Percentiles rank a stretch among this genome's conserved stretches.
Conservation (phyloP, 2,797 vertebrate species). For the Morelia viridis region DNA sequence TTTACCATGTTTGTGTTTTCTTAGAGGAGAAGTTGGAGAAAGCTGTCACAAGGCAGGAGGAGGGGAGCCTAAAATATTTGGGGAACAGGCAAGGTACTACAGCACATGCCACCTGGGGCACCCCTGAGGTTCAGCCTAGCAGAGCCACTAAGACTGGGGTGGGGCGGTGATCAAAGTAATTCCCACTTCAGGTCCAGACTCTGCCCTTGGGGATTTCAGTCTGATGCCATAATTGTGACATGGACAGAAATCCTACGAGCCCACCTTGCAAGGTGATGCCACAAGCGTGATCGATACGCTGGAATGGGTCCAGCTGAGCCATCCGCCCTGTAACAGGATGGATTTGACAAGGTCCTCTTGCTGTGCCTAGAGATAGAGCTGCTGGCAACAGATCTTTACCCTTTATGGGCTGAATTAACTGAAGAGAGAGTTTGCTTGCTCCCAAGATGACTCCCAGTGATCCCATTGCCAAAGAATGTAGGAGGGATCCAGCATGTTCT, state of each 20-base stretch:
- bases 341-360: background rate
- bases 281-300: too few relatives aligned
- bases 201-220: background rate
- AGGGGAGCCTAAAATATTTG: background rate
- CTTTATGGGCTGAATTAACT: background rate
- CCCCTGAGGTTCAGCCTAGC: background rate
- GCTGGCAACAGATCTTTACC: background rate
- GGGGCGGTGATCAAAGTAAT: background rate
- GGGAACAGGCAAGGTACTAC: background rate
- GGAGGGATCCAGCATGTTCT: background rate
- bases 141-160: background rate
- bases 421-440: background rate
- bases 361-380: background rate
- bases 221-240: background rate
- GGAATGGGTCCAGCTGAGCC: too few relatives aligned
- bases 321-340: too few relatives aligned
- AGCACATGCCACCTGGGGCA: background rate
- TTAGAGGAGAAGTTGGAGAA: background rate
- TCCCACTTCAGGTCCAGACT: background rate
- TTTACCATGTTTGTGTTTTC: background rate
- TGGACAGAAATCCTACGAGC: background rate
- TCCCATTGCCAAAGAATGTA: background rate
- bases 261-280: too few relatives aligned
- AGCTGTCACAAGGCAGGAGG: background rate
- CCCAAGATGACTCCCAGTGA: background rate